Base-by-base conservation (phyloP, 2,113 vertebrate genomes). In the Mesitornis unicolor region DNA sequence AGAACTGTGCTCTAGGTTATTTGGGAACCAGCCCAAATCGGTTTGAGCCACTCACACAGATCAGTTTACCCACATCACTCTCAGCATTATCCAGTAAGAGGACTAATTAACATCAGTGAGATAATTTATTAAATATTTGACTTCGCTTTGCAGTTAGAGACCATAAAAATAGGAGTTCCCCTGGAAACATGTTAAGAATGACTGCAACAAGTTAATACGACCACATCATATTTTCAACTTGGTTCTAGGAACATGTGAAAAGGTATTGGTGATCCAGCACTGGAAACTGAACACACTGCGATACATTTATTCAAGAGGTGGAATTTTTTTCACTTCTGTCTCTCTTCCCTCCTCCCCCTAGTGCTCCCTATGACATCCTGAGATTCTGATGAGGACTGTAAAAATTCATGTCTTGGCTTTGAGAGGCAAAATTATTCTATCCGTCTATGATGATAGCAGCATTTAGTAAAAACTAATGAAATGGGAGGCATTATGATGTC, bases 401-500 rank as follows among this genome's bases (percentile, higher is more conserved):
- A 90, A 90, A 82, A 68, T 54, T 22, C 53, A 14, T 24, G 28
- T 77, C 77, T 50, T 86, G 77, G 56, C 85, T 89, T 91, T 93
- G 71, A 86, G 90, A 90, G 80, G 73, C 77, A 77, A 91, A 97
- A 85, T 54, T 6, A 87, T 79, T 36, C 61, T 93, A 45, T 85
- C 70, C 96, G 80, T 97, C 82, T 64, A 15, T 83, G 95, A 96
- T 96, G 97, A 96, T 68, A 97, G 96, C 95, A 97, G 95, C 64
- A 35, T 95, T 93, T 51, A 61, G 84, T 90, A 74, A 82, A 93
- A 93, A 56, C 89, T 93, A 95, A 93, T 98, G 97, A 98, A 98
- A 98, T 67, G 95, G 95, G 95, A 93, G 95, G 95, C 92, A 96
- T 98, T 97, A 98, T 98, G 98, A 98, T 97, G 98, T 98, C 98